Evolutionary conservation across 1,140 invertebrate genomes (phyloP).

Genomic region (Oreohelix idahoensis): DNA sequence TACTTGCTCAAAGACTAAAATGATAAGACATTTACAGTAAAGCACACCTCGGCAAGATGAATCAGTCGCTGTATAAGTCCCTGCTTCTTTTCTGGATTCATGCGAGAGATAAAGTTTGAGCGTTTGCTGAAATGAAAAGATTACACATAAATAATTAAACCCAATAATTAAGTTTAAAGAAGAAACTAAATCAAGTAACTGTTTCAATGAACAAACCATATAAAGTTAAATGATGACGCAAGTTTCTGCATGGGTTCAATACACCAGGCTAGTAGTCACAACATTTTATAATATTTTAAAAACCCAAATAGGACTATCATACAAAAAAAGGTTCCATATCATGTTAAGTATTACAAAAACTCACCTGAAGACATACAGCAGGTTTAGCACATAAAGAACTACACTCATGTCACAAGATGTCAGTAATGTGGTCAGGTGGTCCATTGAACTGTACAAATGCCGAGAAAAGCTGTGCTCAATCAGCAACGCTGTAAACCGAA

Average conservation of each 20-base stretch:
- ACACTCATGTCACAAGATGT: constrained; percentile 89
- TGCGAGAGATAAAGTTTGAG: constrained; percentile 89
- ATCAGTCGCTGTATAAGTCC: constrained; percentile 84
- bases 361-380: constrained; percentile 88
- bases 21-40: too few relatives aligned
- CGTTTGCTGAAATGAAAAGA: constrained; percentile 80
- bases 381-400: constrained; percentile 88
- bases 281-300: too few relatives aligned
- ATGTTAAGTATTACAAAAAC: neutral
- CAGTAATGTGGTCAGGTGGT: constrained; percentile 87
- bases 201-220: too few relatives aligned
- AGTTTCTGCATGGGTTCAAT: too few relatives aligned
- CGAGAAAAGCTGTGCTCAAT: constrained; percentile 93
- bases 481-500: constrained; percentile 88
- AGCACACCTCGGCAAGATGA: constrained; percentile 85
- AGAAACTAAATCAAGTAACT: too few relatives aligned
- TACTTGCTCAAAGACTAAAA: too few relatives aligned
- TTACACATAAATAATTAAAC: neutral
- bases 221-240: too few relatives aligned
- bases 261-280: too few relatives aligned
- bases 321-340: too few relatives aligned
- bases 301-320: too few relatives aligned
- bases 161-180: too few relatives aligned
- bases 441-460: constrained; percentile 93
- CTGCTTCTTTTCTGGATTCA: constrained; percentile 82